Conservation (phyloP, 2,888 invertebrate genomes). For the Rhamnusium bicolor region DNA sequence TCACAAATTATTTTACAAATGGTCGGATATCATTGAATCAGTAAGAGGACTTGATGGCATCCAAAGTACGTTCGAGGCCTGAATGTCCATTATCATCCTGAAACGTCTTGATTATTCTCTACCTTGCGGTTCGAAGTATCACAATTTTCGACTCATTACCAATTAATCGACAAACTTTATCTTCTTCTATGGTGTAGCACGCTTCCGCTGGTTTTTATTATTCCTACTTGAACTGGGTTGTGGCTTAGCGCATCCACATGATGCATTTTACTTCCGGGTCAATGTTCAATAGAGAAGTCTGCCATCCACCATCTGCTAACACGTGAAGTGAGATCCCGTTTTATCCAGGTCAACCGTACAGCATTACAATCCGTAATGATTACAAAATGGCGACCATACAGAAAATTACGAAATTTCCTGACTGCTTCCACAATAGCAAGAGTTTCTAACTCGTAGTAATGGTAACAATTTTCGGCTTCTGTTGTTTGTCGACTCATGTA, state of each 20-base stretch:
- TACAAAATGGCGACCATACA: slow-evolving; percentile 20
- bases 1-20: neutral
- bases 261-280: slow-evolving; percentile 54
- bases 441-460: slow-evolving; percentile 43
- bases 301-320: slow-evolving; percentile 57
- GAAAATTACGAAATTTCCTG: slow-evolving; percentile 24
- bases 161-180: neutral
- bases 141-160: neutral
- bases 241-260: slow-evolving; percentile 57
- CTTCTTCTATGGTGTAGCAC: neutral
- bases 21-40: neutral
- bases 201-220: neutral
- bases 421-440: slow-evolving; percentile 35
- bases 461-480: slow-evolving; percentile 18
- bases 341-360: slow-evolving; percentile 32
- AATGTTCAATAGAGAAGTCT: slow-evolving; percentile 51
- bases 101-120: neutral
- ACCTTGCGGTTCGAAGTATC: neutral
- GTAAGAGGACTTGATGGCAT: neutral
- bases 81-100: slow-evolving; percentile 9
- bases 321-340: slow-evolving; percentile 40
- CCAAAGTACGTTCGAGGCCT: neutral
- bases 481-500: slow-evolving; percentile 49
- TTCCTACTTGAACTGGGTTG: slow-evolving; percentile 27
- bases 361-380: slow-evolving; percentile 42